Evolutionary conservation across 2,113 vertebrate species (phyloP).

Genomic region (Pelusios castaneus): DNA sequence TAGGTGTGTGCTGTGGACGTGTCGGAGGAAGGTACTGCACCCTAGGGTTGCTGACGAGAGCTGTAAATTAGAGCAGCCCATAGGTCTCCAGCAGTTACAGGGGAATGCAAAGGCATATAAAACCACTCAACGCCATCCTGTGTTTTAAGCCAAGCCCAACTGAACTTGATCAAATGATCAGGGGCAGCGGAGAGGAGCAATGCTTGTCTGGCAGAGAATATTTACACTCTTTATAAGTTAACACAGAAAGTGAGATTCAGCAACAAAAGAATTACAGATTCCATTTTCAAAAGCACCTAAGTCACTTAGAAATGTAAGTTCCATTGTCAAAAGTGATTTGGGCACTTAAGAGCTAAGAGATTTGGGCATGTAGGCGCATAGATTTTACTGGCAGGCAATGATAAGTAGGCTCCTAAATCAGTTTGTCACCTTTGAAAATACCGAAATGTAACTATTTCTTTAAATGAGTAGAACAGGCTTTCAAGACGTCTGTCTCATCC

Average conservation of each 20-base stretch:
- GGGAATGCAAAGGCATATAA: not conserved
- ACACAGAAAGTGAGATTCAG: constrained; percentile 26
- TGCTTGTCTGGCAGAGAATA: not conserved
- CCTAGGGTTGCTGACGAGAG: not conserved
- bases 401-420: not conserved
- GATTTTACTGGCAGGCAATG: not conserved
- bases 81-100: not conserved
- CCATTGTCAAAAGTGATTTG: constrained; percentile 3
- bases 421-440: not conserved
- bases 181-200: not conserved
- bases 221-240: not conserved
- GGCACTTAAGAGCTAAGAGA: not conserved
- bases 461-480: not conserved
- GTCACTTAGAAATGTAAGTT: not conserved
- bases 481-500: not conserved
- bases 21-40: not conserved
- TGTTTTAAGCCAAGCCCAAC: not conserved
- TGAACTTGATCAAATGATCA: not conserved
- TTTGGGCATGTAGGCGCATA: not conserved
- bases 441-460: not conserved
- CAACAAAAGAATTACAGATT: not conserved
- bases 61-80: not conserved
- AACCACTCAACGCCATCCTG: not conserved
- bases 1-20: not conserved
- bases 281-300: not conserved